Percentiles rank a stretch among this genome's conserved stretches.
phyloP scores from a whole-genome alignment of 2,888 invertebrate genomes.

The Conops quadrifasciatus region DNA sequence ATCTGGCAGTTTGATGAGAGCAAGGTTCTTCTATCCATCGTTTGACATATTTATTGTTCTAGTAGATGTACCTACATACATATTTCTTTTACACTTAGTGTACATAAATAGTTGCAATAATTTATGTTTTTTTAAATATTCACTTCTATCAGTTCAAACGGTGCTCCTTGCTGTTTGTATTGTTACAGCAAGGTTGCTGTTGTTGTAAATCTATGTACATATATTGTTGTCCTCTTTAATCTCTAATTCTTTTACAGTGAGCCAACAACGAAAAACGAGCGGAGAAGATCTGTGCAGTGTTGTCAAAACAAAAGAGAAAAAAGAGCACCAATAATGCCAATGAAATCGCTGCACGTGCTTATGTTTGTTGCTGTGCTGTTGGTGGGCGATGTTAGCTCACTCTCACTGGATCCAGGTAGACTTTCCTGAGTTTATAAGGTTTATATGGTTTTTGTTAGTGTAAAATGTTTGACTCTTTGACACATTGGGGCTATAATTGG shows the following conservation, averaged over 20 bases:
- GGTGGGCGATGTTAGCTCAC: constrained; percentile 57
- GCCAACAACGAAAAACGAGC: constrained; percentile 4
- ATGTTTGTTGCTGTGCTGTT: constrained; percentile 49
- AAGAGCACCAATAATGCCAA: constrained; percentile 38
- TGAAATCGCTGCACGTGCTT: constrained; percentile 59
- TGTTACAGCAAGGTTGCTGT: not conserved
- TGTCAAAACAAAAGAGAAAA: too few relatives aligned
- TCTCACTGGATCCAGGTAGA: constrained; percentile 65
- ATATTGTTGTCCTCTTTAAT: constrained; percentile 19
- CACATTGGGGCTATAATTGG: not conserved
- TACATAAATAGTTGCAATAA: too few relatives aligned
- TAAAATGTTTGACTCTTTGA: constrained; percentile 2
- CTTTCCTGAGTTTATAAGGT: not conserved
- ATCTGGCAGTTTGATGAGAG: not conserved
- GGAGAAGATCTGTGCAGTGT: too few relatives aligned
- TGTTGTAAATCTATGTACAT: not conserved
- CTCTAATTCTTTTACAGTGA: constrained; percentile 32
- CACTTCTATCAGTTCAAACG: not conserved
- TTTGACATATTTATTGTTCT: not conserved
- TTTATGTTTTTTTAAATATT: too few relatives aligned
- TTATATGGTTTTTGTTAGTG: constrained; percentile 8
- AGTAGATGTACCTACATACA: not conserved
- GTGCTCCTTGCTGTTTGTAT: constrained; percentile 4
- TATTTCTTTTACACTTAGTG: too few relatives aligned
- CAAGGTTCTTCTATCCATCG: not conserved